Percentiles rank a stretch among this genome's conserved stretches.
Evolutionary conservation across 2,797 vertebrate species (phyloP).

Genomic region (Mormyrops boulengeri): DNA sequence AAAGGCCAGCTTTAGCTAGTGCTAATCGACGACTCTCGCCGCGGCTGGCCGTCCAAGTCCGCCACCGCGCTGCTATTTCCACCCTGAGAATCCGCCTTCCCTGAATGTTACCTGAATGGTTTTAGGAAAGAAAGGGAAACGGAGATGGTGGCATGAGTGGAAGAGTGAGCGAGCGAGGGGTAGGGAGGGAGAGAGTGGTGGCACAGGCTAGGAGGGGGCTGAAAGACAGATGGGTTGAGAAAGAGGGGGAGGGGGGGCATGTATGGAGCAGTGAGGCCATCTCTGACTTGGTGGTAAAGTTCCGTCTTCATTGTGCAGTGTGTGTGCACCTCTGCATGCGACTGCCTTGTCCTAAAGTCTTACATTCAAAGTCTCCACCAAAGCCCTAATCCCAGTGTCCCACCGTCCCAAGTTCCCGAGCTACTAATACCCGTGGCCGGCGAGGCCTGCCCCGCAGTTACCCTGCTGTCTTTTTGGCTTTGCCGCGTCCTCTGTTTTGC

Average conservation of each 20-base stretch:
- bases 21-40: neutral
- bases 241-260: neutral
- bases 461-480: neutral
- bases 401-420: neutral
- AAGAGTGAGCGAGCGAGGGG: slow-evolving; percentile 34
- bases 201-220: neutral
- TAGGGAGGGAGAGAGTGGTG: neutral
- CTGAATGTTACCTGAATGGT: neutral
- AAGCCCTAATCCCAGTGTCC: neutral
- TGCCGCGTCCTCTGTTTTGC: neutral
- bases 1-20: neutral
- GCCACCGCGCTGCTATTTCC: neutral
- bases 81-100: neutral
- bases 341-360: neutral
- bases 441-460: neutral
- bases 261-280: slow-evolving; percentile 35
- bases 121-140: neutral
- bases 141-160: neutral
- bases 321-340: neutral
- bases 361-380: neutral
- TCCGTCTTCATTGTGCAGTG: slow-evolving; percentile 41
- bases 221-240: slow-evolving; percentile 17
- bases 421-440: neutral
- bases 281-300: slow-evolving; percentile 53
- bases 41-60: neutral